A percentile compares a stretch with the other conserved stretches of the same genome.
phyloP scores from a whole-genome alignment of 2,797 vertebrate genomes.

The Gambelia wislizenii region DNA sequence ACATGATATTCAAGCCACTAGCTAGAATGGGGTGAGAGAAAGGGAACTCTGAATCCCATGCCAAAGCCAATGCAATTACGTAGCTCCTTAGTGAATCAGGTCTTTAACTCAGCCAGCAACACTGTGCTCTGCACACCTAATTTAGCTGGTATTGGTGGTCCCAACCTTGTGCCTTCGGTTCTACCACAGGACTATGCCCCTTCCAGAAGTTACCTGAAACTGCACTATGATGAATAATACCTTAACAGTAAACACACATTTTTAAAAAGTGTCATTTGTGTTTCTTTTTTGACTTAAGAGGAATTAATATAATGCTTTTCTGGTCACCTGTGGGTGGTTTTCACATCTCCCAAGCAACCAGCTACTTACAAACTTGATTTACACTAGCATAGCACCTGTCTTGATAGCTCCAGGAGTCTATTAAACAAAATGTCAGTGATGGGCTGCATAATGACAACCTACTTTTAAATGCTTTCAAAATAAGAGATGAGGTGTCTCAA shows the following conservation, averaged over 20 bases:
- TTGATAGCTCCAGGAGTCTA: not conserved
- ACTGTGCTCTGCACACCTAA: not conserved
- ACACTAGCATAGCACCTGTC: not conserved
- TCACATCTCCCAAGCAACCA: not conserved
- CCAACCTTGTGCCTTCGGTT: no score
- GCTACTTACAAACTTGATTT: not conserved
- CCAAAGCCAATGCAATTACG: not conserved
- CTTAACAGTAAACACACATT: not conserved
- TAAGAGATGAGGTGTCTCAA: not conserved
- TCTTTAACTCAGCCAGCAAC: not conserved
- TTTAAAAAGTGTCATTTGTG: no score
- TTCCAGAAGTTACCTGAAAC: no score
- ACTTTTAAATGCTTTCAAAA: not conserved
- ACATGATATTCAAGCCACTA: not conserved
- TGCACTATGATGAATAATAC: not conserved
- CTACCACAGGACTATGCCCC: no score
- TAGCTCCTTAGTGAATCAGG: not conserved
- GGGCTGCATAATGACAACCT: not conserved
- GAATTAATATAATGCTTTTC: not conserved
- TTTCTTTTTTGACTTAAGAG: no score
- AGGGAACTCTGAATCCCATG: not conserved
- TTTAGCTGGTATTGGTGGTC: no score
- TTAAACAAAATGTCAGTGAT: not conserved
- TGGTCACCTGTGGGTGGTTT: not conserved
- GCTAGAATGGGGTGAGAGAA: not conserved